Base-by-base conservation (phyloP, 2,797 vertebrate species). In the Pipistrellus pygmaeus region DNA sequence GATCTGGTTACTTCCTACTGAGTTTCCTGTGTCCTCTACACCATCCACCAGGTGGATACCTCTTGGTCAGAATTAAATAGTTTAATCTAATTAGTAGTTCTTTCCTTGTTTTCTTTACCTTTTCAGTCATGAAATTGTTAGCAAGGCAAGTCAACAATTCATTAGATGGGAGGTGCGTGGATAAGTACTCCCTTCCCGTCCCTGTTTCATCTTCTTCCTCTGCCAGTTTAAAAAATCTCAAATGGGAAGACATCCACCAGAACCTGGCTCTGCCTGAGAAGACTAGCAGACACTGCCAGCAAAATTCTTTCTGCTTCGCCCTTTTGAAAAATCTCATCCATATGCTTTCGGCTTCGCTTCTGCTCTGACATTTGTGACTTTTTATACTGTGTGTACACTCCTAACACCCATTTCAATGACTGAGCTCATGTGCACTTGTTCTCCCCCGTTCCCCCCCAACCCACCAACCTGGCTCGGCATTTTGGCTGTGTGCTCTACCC, bases 301-400 rank as follows among this genome's bases (percentile, higher is more conserved):
- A 91, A 94, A 90, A 96, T 75, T 66, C 66, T 86, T 92, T 83
- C 80, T 68, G 17, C 75, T 78, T 87, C 17, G 21, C 90, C 93
- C 73, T 94, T 96, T 21, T 85, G 69, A 93, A 93, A 93, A 82
- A 89, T 73, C 82, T 87, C 90, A 82, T 68, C 95, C 87, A 95
- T 96, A 90, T 93, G 96, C 82, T 95, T 90, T 91, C 38, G n/a
- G 83, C 66, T 88, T 91, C 85, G 80, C 82, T 90, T 95, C 94
- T 60, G 69, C 48, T 51, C 85, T 95, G 93, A 93, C 7, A 35
- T 66, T 57, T 81, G 55, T 38, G 91, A 73, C 88, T 91, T 87
- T 90, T 85, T 76, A 25, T 57, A 57, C 75, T 53, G 85, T 20
- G 44, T 53, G 0, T n/a, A 66, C 20, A 30, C 27, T 88, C 92